Evolutionary conservation across 1,140 invertebrate species (phyloP).

Genomic region (Bombyx mandarina): DNA sequence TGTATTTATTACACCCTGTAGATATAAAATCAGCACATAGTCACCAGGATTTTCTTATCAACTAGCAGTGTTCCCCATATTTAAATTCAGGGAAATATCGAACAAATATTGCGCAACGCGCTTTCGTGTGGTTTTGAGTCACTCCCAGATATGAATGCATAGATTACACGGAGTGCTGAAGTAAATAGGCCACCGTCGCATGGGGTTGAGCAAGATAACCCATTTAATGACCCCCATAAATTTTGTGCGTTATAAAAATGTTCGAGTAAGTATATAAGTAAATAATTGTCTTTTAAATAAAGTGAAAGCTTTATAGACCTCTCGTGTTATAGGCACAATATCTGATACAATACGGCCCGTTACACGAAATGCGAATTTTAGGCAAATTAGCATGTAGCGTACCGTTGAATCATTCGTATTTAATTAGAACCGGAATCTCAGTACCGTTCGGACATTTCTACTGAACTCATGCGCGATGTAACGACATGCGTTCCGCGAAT

Average conservation of each 20-base stretch:
- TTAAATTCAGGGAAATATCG: not conserved
- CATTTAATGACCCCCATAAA: too few relatives aligned
- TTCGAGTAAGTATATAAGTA: too few relatives aligned
- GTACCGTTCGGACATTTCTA: conserved; percentile 41
- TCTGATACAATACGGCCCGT: conserved; percentile 17
- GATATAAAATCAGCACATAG: too few relatives aligned
- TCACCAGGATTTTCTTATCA: too few relatives aligned
- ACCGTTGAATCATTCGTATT: conserved; percentile 47
- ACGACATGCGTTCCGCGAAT: conserved; percentile 46
- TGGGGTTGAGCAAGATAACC: conserved; percentile 8
- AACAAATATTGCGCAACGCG: conserved; percentile 17
- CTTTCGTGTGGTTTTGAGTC: conserved; percentile 16
- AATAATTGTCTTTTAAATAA: too few relatives aligned
- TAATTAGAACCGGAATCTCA: conserved; percentile 54
- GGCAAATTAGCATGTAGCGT: conserved; percentile 34
- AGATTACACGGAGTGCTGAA: conserved; percentile 25
- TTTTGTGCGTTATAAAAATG: too few relatives aligned
- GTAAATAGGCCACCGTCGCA: conserved; percentile 30
- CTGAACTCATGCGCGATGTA: conserved; percentile 29
- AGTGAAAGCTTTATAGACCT: too few relatives aligned
- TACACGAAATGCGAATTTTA: conserved; percentile 40
- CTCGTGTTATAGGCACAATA: too few relatives aligned
- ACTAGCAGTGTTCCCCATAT: too few relatives aligned
- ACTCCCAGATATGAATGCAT: conserved; percentile 30
- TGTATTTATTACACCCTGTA: too few relatives aligned